Evolutionary conservation across 2,797 vertebrate species (phyloP).

Genomic region (Enteromius mattozi): DNA sequence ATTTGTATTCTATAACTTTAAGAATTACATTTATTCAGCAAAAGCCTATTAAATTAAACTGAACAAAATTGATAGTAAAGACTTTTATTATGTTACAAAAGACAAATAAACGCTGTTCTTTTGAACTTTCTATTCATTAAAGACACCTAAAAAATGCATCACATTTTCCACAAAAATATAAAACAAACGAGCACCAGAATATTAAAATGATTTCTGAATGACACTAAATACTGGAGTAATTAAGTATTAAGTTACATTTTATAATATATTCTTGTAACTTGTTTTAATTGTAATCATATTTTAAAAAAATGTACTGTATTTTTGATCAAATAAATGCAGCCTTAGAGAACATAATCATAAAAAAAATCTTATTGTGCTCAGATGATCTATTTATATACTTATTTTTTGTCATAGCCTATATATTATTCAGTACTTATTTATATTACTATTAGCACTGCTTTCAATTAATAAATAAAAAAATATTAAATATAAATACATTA

Average conservation of each 20-base stretch:
- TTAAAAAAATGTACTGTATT: neutral
- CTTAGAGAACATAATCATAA: neutral
- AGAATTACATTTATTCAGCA: neutral
- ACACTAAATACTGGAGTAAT: neutral
- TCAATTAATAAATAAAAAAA: neutral
- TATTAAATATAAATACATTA: too few species aligned
- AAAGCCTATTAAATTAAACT: neutral
- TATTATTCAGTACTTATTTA: neutral
- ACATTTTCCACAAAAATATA: neutral
- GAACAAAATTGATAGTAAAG: neutral
- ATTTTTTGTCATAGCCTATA: neutral
- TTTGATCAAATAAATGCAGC: neutral
- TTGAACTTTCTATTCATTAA: too few species aligned
- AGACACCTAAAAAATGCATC: neutral
- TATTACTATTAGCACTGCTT: neutral
- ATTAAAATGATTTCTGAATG: neutral
- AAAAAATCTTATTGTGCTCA: neutral
- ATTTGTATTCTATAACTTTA: too few species aligned
- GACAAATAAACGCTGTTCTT: too few species aligned
- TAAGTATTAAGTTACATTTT: too few species aligned
- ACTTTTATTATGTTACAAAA: neutral
- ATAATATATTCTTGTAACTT: neutral
- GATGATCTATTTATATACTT: neutral
- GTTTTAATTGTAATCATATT: neutral
- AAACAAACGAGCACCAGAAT: neutral